phyloP scores from a whole-genome alignment of 2,888 invertebrate genomes.

The Oscheius myriophilus region DNA sequence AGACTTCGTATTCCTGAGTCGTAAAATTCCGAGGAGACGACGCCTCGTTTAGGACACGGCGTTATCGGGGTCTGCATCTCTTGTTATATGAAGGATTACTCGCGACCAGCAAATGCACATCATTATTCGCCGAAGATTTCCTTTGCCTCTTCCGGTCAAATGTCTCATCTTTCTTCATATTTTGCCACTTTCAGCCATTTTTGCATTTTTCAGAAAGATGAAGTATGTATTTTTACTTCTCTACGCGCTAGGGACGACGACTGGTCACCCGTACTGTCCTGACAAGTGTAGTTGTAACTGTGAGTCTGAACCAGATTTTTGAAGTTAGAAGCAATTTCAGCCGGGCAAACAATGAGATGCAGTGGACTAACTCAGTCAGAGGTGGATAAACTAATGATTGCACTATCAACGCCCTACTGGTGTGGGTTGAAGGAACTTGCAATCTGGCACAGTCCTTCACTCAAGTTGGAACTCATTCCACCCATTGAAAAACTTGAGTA shows the following conservation, averaged over 20 bases:
- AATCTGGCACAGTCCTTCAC: constrained; percentile 20
- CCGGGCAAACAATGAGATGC: constrained; percentile 10
- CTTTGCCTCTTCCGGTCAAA: background rate
- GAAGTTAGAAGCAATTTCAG: too few relatives aligned
- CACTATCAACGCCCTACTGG: constrained; percentile 18
- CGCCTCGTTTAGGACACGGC: constrained; percentile 6
- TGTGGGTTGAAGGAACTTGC: constrained; percentile 10
- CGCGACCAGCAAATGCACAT: constrained; percentile 18
- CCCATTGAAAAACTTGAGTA: constrained; percentile 25
- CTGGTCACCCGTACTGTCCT: constrained; percentile 21
- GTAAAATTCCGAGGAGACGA: constrained; percentile 2
- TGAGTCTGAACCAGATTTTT: too few relatives aligned
- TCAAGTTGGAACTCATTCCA: constrained; percentile 15
- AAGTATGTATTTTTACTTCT: constrained; percentile 5
- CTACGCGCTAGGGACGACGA: constrained; percentile 3
- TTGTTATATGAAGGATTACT: constrained; percentile 32
- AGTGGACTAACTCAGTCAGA: constrained; percentile 1
- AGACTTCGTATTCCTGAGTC: too few relatives aligned
- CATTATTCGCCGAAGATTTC: constrained; percentile 25
- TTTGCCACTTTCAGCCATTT: background rate
- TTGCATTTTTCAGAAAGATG: background rate
- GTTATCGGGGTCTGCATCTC: constrained; percentile 23
- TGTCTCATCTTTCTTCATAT: constrained; percentile 11
- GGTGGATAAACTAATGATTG: constrained; percentile 12
- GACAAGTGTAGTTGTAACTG: constrained; percentile 17